These are phyloP conservation scores for Macaria liturata DNA, from an alignment of 2,888 invertebrate species.

Conservation along the genomic window DNA sequence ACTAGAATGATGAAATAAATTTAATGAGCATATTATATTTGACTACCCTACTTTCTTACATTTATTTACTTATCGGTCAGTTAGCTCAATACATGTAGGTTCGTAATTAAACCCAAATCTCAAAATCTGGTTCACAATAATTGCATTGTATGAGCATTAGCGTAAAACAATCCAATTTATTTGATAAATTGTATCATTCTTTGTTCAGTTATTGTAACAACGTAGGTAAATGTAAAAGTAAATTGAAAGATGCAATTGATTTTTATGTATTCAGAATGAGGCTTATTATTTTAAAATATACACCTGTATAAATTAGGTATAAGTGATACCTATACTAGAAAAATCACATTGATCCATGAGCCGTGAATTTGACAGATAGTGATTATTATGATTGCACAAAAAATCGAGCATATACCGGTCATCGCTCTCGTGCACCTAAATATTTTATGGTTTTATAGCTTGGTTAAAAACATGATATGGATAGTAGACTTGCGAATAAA, in stretches of 20 bases:
- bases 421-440: slow-evolving; percentile 1
- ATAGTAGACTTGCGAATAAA: too few relatives aligned
- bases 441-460: not conserved
- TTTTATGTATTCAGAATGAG: too few relatives aligned
- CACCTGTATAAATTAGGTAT: too few relatives aligned
- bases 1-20: too few relatives aligned
- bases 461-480: too few relatives aligned
- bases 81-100: not conserved
- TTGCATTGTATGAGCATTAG: not conserved
- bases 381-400: not conserved
- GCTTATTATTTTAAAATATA: not conserved
- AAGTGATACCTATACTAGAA: too few relatives aligned
- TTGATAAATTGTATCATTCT: not conserved
- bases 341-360: not conserved
- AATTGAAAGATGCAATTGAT: too few relatives aligned
- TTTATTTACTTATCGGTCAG: not conserved
- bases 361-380: not conserved
- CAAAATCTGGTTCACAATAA: slow-evolving; percentile 2
- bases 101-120: slow-evolving; percentile 2
- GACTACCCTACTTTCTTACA: too few relatives aligned
- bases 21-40: too few relatives aligned
- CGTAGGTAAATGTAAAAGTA: too few relatives aligned
- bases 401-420: not conserved
- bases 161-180: slow-evolving; percentile 1
- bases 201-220: not conserved